These are phyloP conservation scores for Antrozous pallidus DNA, from an alignment of 2,797 vertebrate species.

Conservation along the genomic window DNA sequence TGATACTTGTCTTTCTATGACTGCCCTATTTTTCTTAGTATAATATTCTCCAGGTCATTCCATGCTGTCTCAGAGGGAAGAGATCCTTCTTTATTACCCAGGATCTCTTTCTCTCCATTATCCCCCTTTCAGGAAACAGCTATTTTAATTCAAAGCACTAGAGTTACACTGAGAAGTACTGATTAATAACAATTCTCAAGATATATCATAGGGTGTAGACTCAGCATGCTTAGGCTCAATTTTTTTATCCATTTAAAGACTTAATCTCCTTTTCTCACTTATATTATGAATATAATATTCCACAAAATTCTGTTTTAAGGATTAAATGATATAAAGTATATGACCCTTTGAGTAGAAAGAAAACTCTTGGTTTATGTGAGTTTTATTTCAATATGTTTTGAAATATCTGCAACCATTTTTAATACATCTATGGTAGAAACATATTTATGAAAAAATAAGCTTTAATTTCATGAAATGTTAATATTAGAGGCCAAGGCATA, in stretches of 20 bases:
- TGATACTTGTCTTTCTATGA: no score
- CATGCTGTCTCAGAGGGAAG: no score
- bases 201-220: neutral
- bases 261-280: neutral
- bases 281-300: neutral
- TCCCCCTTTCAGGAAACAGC: neutral
- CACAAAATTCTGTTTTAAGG: neutral
- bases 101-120: neutral
- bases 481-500: neutral
- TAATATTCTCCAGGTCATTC: no score
- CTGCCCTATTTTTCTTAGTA: no score
- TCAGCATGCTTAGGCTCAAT: neutral
- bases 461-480: neutral
- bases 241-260: neutral
- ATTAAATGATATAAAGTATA: neutral
- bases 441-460: neutral
- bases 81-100: neutral
- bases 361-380: neutral
- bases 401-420: neutral
- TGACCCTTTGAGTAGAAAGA: neutral
- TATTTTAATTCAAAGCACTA: neutral
- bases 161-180: neutral
- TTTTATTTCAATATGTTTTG: neutral
- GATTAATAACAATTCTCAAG: neutral
- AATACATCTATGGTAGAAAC: neutral